Percentiles rank a stretch among this genome's conserved stretches.
These are phyloP conservation scores for Neoarius graeffei DNA, from an alignment of 2,113 vertebrate genomes.

Conservation along the genomic window DNA sequence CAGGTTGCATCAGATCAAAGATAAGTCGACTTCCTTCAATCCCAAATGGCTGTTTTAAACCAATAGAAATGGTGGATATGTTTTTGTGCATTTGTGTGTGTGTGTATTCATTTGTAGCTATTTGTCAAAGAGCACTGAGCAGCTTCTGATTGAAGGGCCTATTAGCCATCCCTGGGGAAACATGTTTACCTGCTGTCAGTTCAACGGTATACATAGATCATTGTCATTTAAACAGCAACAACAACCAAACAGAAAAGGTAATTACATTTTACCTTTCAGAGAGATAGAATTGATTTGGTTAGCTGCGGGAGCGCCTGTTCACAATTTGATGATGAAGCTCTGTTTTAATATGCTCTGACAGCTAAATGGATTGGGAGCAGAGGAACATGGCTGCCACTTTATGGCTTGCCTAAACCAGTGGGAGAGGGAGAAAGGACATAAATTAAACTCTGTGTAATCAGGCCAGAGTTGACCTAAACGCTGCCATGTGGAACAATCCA, in stretches of 20 bases:
- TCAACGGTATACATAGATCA: slow-evolving; percentile 56
- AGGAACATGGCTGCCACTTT: slow-evolving; percentile 42
- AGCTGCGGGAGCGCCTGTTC: slow-evolving; percentile 51
- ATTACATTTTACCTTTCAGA: slow-evolving; percentile 60
- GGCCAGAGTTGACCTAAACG: slow-evolving; percentile 37
- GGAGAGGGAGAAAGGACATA: slow-evolving; percentile 34
- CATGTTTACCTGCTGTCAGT: slow-evolving; percentile 60
- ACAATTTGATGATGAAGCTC: slow-evolving; percentile 58
- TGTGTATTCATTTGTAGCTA: slow-evolving; percentile 31
- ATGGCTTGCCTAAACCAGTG: slow-evolving; percentile 38
- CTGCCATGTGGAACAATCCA: not conserved
- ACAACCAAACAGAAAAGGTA: slow-evolving; percentile 61
- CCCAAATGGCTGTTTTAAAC: slow-evolving; percentile 22
- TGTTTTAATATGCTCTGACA: slow-evolving; percentile 56
- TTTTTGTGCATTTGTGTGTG: slow-evolving; percentile 8
- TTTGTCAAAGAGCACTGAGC: slow-evolving; percentile 41
- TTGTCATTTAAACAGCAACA: slow-evolving; percentile 60
- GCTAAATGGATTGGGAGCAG: slow-evolving; percentile 53
- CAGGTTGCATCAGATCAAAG: slow-evolving; percentile 50
- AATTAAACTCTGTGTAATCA: slow-evolving; percentile 46
- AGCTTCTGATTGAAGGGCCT: slow-evolving; percentile 52
- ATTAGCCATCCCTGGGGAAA: slow-evolving; percentile 51
- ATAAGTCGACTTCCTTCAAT: slow-evolving; percentile 24
- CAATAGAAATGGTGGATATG: slow-evolving; percentile 27
- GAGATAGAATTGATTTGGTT: slow-evolving; percentile 57